phyloP scores from a whole-genome alignment of 2,888 invertebrate genomes.

The Papilio demoleus region DNA sequence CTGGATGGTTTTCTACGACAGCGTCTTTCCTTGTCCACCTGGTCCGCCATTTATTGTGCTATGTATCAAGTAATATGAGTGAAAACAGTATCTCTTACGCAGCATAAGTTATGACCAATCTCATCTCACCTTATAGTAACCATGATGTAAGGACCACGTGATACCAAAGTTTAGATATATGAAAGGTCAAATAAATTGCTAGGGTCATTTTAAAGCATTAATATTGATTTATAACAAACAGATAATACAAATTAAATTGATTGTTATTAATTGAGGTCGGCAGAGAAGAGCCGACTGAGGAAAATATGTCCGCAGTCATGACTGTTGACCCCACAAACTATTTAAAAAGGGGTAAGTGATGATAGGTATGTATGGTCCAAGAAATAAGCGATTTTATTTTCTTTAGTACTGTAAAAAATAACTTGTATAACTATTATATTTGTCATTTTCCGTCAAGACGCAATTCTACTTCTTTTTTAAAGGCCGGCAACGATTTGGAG shows the following conservation, averaged over 20 bases:
- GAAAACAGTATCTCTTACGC: too few species aligned
- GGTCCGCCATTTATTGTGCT: too few species aligned
- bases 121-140: too few species aligned
- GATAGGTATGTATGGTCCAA: constrained; percentile 16
- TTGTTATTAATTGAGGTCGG: constrained; percentile 74
- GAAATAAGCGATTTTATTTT: neutral
- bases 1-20: too few species aligned
- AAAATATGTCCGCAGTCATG: constrained; percentile 43
- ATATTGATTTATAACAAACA: constrained; percentile 65
- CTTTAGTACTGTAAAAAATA: neutral
- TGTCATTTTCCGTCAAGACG: too few species aligned
- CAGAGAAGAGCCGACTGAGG: constrained; percentile 47
- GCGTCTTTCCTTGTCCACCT: too few species aligned
- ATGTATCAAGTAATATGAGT: too few species aligned
- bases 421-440: too few species aligned
- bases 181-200: constrained; percentile 21
- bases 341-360: constrained; percentile 45
- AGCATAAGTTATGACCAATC: neutral
- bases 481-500: too few species aligned
- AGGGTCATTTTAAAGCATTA: constrained; percentile 46
- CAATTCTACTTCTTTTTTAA: too few species aligned
- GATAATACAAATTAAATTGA: constrained; percentile 59
- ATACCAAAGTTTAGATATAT: neutral
- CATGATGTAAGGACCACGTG: neutral
- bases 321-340: constrained; percentile 42